Conservation (phyloP, 2,797 vertebrate species). For the Monodelphis domestica region DNA sequence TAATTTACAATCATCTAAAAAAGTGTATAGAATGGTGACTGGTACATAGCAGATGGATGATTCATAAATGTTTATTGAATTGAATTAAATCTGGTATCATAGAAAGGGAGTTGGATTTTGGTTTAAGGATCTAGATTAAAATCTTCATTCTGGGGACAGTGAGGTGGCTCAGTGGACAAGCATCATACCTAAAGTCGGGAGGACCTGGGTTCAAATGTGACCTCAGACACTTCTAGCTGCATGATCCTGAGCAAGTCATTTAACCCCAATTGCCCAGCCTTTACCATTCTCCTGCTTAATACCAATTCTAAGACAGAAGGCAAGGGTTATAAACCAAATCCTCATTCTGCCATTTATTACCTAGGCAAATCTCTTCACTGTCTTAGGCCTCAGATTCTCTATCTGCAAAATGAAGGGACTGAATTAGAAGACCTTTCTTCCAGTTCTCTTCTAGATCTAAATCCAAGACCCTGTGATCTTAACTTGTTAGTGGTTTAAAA, state of each 20-base stretch:
- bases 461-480: background rate
- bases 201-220: no score
- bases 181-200: no score
- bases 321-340: no score
- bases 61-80: background rate
- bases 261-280: no score
- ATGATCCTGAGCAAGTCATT: no score
- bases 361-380: background rate
- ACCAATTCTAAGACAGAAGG: no score
- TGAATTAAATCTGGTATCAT: background rate
- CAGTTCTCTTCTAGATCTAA: background rate
- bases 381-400: background rate
- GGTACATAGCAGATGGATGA: background rate
- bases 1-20: no score
- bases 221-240: no score
- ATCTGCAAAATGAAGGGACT: background rate
- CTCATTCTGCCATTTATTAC: background rate
- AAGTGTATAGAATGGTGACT: background rate
- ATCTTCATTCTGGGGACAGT: background rate
- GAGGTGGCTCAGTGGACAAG: no score
- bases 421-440: background rate
- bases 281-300: no score
- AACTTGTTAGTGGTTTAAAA: background rate
- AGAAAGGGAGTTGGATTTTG: background rate
- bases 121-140: background rate